These are phyloP conservation scores for Amazona guildingii DNA, from an alignment of 2,113 vertebrate species.

Conservation along the genomic window DNA sequence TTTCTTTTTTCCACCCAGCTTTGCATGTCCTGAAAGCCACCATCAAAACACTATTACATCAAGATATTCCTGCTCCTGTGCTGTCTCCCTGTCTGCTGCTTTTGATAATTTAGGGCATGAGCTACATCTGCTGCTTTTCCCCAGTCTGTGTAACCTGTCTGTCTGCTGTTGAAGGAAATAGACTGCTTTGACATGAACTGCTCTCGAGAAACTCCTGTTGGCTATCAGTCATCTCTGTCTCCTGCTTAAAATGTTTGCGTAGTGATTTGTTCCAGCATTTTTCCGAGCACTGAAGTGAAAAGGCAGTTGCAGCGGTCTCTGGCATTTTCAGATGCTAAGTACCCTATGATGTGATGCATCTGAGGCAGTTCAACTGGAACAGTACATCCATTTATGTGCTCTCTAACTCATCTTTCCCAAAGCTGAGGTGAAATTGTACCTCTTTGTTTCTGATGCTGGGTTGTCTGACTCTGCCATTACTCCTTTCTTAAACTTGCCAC, in stretches of 20 bases:
- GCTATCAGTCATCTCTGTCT: not conserved
- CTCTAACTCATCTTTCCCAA: not conserved
- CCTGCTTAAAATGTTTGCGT: not conserved
- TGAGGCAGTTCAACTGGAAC: not conserved
- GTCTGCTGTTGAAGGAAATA: not conserved
- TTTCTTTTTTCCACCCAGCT: not conserved
- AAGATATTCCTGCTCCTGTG: not conserved
- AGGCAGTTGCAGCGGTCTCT: not conserved
- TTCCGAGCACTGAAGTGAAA: constrained; percentile 20
- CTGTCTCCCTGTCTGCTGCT: not conserved
- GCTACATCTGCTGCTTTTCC: not conserved
- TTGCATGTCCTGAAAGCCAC: not conserved
- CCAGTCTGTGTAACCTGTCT: fast-evolving
- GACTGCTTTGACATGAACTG: not conserved
- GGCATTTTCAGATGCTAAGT: not conserved
- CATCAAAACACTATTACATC: not conserved
- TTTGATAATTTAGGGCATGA: not conserved
- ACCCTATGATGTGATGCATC: not conserved
- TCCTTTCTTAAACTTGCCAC: not conserved
- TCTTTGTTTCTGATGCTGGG: not conserved
- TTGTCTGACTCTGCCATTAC: not conserved
- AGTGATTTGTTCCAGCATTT: constrained; percentile 8
- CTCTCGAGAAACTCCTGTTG: not conserved
- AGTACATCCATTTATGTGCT: not conserved
- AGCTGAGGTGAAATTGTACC: not conserved